Evolutionary conservation across 2,888 invertebrate species (phyloP), one percentile per base, ranked within the genome.

Genomic region (Hedya salicella): DNA sequence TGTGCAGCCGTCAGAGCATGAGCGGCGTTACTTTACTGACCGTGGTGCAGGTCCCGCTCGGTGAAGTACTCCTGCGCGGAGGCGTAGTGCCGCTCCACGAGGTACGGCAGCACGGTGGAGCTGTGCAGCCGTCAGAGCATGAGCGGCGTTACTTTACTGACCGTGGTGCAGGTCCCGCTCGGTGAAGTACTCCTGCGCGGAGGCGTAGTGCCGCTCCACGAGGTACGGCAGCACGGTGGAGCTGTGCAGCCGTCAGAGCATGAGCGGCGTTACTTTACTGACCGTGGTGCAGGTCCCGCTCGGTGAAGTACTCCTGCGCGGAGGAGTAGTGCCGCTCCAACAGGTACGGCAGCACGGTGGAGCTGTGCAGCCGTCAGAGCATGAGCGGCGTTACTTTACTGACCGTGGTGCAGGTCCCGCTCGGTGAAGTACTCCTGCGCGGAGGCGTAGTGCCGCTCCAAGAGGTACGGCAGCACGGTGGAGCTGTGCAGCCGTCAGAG

Each of bases 191-290:
- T 95, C 95, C 64, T 94, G 94, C 73, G 95, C 94, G 39, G 93
- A 93, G 57, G 94, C 94, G 83, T 97, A 97, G 88, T 97, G 96
- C 78, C 96, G 94, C 84, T 97, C 96, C 81, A 97, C 95, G 74
- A 98, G 93, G 90, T 98, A 98, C 69, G 98, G 98, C 81, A 98
- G 93, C 78, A 98, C 98, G 69, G 98, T 98, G 94, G 97, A 97
- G 75, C 94, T 94, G 85, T 97, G 96, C 75, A 95, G 93, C 25
- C 25, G 25, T 25, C 25, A 3, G 25, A 25, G 25, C 25, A 6
- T 6, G 25, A 3, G 25, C 25, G 25, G 6, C 25, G 25, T 25
- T 25, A 25, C n/a, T n/a, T n/a, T 25, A 25, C 25, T 25, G 25
- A 25, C 25, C 71, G 97, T 88, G 95, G 56, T 94, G 94, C 75